Base-by-base conservation (phyloP, 2,797 vertebrate genomes). In the Chromobotia macracanthus region DNA sequence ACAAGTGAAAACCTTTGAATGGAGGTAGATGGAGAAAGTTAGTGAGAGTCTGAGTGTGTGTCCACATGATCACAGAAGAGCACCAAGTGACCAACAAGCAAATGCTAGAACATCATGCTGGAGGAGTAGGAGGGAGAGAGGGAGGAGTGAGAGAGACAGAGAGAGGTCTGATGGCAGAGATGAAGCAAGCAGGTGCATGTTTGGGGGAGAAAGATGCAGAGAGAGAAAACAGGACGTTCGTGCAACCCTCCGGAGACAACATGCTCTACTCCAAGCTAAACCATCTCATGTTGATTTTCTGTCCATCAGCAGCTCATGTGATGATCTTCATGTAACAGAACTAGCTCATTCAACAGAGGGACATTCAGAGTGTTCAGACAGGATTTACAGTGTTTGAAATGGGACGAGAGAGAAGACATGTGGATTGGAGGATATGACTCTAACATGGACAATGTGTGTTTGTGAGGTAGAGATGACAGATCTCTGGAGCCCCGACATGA, bases 381-480 rank as follows among this genome's bases (percentile, higher is more conserved):
- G 66, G 56, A 68, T 63, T 63, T 63, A 64, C 13, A 15, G 1
- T 16, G 19, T 75, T 48, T 65, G n/a, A 15, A 18, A 25, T 38
- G 48, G 63, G 28, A 9, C 73, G 28, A 55, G 53, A 48, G 46
- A 79, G 48, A 53, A 58, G 25, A 71, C 48, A 51, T 48, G 63
- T 66, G 74, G 31, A 31, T 63, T 19, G 28, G 44, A 31, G 19
- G 53, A 79, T 28, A 79, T 75, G 75, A 25, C 3, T 63, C 44
- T 61, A 44, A 75, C 19, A 58, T 75, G 67, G 65, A 61, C 56
- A 53, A 60, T 67, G 80, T 28, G 75, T 55, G 87, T 88, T 88
- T 89, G 84, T 89, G 88, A 90, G 89, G 86, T 11, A 65, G 73
- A 66, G 51, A 80, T 76, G 70, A 80, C 76, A 78, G 79, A 74